These are phyloP conservation scores for Craseonycteris thonglongyai DNA, from an alignment of 2,113 vertebrate species.

Conservation along the genomic window DNA sequence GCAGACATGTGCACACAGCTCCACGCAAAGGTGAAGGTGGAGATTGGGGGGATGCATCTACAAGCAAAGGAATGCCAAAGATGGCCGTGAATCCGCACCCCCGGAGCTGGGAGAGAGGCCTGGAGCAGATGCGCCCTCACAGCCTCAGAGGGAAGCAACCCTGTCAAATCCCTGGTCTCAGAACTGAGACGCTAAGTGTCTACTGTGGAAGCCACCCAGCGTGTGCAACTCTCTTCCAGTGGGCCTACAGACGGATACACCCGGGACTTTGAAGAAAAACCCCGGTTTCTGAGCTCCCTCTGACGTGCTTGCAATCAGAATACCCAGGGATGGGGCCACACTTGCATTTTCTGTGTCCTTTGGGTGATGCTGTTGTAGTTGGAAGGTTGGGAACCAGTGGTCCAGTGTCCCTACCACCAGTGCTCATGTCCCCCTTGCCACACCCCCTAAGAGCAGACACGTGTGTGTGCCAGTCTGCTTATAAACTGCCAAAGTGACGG, in stretches of 20 bases:
- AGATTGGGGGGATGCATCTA: not conserved
- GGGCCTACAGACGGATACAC: not conserved
- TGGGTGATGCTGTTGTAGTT: not conserved
- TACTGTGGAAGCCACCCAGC: not conserved
- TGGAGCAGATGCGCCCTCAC: not conserved
- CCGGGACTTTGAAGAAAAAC: not conserved
- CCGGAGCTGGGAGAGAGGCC: not conserved
- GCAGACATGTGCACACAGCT: fast-evolving
- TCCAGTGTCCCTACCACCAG: not conserved
- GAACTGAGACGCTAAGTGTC: not conserved
- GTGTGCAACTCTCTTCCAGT: not conserved
- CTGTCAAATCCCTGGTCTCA: not conserved
- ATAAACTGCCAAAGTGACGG: not conserved
- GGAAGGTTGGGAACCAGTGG: not conserved
- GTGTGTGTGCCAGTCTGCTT: not conserved
- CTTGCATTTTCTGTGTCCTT: not conserved
- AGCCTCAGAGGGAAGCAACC: not conserved
- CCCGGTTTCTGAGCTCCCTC: not conserved
- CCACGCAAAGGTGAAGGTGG: not conserved
- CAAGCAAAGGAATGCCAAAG: not conserved
- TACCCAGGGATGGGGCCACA: too few relatives aligned
- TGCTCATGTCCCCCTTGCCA: not conserved
- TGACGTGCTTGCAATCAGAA: not conserved
- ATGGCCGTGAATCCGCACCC: too few relatives aligned
- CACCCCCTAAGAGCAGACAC: too few relatives aligned